Evolutionary conservation across 2,888 invertebrate genomes (phyloP).

Genomic region (Drosophila maculinotata): DNA sequence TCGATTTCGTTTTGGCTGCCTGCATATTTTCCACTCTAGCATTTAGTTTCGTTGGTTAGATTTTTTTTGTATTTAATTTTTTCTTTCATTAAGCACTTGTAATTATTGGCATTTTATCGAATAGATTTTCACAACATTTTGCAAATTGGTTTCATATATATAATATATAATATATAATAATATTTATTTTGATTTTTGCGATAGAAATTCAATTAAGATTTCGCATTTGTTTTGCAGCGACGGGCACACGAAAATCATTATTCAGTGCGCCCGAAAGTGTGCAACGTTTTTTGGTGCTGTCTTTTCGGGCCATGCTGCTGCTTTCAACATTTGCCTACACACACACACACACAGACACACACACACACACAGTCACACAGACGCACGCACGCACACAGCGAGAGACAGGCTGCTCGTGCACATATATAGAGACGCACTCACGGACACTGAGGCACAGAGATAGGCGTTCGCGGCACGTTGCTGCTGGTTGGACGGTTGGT

Average conservation of each 20-base stretch:
- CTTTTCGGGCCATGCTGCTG: slow-evolving; percentile 79
- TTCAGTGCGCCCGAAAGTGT: slow-evolving; percentile 72
- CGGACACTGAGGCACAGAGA: slow-evolving; percentile 45
- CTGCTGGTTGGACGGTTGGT: slow-evolving; percentile 18
- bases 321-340: slow-evolving; percentile 70
- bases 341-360: slow-evolving; percentile 30
- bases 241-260: slow-evolving; percentile 74
- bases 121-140: slow-evolving; percentile 25
- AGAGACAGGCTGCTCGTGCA: slow-evolving; percentile 11
- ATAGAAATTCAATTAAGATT: slow-evolving; percentile 51
- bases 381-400: slow-evolving; percentile 24
- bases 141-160: slow-evolving; percentile 5
- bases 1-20: slow-evolving; percentile 39
- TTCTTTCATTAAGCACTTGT: slow-evolving; percentile 37
- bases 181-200: slow-evolving; percentile 1
- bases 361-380: neutral
- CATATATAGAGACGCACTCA: slow-evolving; percentile 36
- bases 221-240: slow-evolving; percentile 47
- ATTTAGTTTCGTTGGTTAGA: slow-evolving; percentile 34
- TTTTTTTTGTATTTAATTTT: slow-evolving; percentile 6
- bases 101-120: slow-evolving; percentile 47
- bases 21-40: slow-evolving; percentile 46
- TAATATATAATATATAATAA: neutral
- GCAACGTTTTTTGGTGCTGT: slow-evolving; percentile 68
- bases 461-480: slow-evolving; percentile 62